Evolutionary conservation across 2,888 invertebrate species (phyloP), one percentile per base, ranked within the genome.

Genomic region (Torymus tubicola): DNA sequence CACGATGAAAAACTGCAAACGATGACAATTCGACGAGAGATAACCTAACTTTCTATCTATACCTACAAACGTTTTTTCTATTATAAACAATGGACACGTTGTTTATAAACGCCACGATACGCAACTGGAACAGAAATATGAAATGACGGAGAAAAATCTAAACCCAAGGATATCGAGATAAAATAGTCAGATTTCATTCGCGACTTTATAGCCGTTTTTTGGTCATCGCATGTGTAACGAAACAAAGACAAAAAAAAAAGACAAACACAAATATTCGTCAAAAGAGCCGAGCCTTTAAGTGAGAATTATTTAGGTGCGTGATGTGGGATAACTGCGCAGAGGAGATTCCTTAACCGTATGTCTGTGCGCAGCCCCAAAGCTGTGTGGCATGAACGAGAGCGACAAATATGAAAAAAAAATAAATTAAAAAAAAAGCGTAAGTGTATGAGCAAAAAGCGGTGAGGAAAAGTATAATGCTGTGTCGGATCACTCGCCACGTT

Each of bases 231-330:
- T 52, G 52, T 61, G 71, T 71, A 70, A 75, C 65, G 68, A 76
- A 76, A 80, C 5, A 31, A 31, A 31, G 31, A n/a, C n/a, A n/a
- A n/a, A n/a, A n/a, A n/a, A n/a, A n/a, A 31, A 31, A 31, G 2
- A 21, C 21, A 31, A 31, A 21, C 21, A 31, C 2, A 31, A 31
- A 31, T 31, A 31, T 76, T 80, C 16, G 68, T 72, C 68, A 72
- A 75, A 31, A 57, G 63, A 81, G 72, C 75, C 78, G 71, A 81
- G 75, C 81, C 78, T 81, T 78, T 75, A 72, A 70, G 60, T 73
- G 64, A 78, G 58, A 68, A 64, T 78, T 72, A 76, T 64, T 70
- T 78, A 75, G 21, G 16, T 78, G 70, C 53, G 63, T 31, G 58
- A 78, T 65, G 2, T 21, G 21, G 14, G 55, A 63, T 78, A 31